A percentile compares a stretch with the other conserved stretches of the same genome.
Evolutionary conservation across 2,113 vertebrate genomes (phyloP).

Genomic region (Gracilinanus agilis): DNA sequence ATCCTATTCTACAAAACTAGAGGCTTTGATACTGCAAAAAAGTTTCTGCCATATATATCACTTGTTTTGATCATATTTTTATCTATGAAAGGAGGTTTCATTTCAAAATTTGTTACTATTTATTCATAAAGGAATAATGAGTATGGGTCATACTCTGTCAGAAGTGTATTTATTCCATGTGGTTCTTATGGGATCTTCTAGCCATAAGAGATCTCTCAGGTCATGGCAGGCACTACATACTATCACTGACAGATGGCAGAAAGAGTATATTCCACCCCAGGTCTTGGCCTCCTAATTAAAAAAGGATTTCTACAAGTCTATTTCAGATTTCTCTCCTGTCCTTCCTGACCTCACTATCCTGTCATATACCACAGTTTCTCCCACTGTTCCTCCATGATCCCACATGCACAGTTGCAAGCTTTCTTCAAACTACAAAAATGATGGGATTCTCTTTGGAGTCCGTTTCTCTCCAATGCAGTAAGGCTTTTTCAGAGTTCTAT

Average conservation of each 20-base stretch:
- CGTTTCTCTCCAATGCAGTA: conserved; percentile 33
- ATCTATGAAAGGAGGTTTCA: conserved; percentile 49
- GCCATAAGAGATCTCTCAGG: conserved; percentile 6
- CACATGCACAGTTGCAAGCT: conserved; percentile 38
- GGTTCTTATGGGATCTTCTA: conserved; percentile 34
- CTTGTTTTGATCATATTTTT: conserved; percentile 36
- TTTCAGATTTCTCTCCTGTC: conserved; percentile 18
- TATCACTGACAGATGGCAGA: background rate
- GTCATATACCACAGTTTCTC: conserved; percentile 41
- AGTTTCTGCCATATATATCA: conserved; percentile 41
- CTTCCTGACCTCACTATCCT: background rate
- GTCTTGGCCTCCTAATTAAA: background rate
- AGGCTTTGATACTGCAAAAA: background rate
- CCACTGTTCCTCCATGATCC: conserved; percentile 11
- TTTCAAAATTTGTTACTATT: conserved; percentile 56
- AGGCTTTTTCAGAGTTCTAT: conserved; percentile 45
- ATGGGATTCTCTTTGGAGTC: conserved; percentile 40
- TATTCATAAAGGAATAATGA: background rate
- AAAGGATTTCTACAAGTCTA: background rate
- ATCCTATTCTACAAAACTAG: conserved; percentile 57
- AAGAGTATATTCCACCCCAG: background rate
- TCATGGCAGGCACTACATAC: background rate
- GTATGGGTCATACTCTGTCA: conserved; percentile 1
- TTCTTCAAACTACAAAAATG: conserved; percentile 36
- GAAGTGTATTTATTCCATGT: conserved; percentile 6